Evolutionary conservation across 2,113 vertebrate genomes (phyloP).

Genomic region (Laterallus jamaicensis): DNA sequence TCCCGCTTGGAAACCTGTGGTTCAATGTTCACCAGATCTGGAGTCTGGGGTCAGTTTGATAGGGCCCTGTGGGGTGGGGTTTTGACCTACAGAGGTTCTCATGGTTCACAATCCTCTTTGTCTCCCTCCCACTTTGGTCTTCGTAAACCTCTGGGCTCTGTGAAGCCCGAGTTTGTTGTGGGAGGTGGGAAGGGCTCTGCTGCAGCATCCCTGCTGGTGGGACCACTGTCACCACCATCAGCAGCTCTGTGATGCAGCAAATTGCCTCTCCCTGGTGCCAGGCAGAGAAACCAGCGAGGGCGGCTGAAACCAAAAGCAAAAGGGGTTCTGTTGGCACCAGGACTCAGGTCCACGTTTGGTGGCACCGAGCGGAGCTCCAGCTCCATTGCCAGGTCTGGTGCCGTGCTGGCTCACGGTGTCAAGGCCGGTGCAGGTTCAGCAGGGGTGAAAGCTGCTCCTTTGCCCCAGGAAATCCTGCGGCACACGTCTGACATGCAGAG

Average conservation of each 20-base stretch:
- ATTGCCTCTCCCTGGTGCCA: background rate
- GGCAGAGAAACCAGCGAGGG: background rate
- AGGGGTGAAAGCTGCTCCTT: background rate
- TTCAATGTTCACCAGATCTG: background rate
- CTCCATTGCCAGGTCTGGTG: background rate
- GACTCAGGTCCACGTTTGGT: rapidly evolving
- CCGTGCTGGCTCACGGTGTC: background rate
- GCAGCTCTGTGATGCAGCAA: background rate
- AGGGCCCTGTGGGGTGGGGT: rapidly evolving
- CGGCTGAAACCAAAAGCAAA: background rate
- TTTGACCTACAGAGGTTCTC: background rate
- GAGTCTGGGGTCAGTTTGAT: background rate
- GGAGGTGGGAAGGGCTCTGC: background rate
- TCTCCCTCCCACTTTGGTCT: background rate
- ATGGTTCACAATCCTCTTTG: background rate
- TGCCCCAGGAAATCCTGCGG: background rate
- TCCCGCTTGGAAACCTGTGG: background rate
- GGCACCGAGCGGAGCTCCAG: background rate
- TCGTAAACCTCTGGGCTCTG: background rate
- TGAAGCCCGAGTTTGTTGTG: rapidly evolving
- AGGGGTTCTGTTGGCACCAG: background rate
- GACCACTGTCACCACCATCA: background rate
- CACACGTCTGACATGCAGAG: rapidly evolving
- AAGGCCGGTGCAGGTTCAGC: rapidly evolving
- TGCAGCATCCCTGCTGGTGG: background rate